Evolutionary conservation across 2,888 invertebrate genomes (phyloP).

Genomic region (Dromius quadrimaculatus): DNA sequence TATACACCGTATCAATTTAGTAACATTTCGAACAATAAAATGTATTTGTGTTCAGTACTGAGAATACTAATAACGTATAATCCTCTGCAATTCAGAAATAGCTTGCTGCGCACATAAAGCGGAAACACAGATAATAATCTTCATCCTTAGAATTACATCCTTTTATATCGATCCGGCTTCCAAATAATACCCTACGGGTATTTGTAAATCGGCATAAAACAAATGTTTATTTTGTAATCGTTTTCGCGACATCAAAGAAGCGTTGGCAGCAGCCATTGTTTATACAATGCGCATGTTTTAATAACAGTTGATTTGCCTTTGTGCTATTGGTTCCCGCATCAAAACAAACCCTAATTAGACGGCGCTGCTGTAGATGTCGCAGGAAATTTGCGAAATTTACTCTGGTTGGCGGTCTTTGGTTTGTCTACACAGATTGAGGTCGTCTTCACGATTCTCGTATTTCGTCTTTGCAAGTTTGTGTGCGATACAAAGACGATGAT

Average conservation of each 20-base stretch:
- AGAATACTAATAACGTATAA: conserved; percentile 19
- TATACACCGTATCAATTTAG: too few relatives aligned
- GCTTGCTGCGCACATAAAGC: conserved; percentile 19
- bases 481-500: conserved; percentile 38
- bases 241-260: conserved; percentile 46
- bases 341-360: conserved; percentile 48
- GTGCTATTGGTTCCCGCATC: conserved; percentile 35
- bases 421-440: conserved; percentile 32
- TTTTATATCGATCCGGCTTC: conserved; percentile 38
- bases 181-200: conserved; percentile 43
- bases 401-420: conserved; percentile 1
- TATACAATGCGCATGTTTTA: conserved; percentile 54
- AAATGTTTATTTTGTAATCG: conserved; percentile 43
- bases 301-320: conserved; percentile 48
- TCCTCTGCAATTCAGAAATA: conserved; percentile 26
- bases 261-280: conserved; percentile 58
- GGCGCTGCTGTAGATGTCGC: conserved; percentile 17
- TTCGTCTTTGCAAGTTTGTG: conserved; percentile 13
- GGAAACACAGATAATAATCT: conserved; percentile 44
- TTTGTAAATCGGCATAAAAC: conserved; percentile 46
- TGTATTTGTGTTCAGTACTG: conserved; percentile 6
- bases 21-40: too few relatives aligned
- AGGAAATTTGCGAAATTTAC: neutral
- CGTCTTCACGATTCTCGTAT: conserved; percentile 29
- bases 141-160: conserved; percentile 39